Conservation (phyloP, 2,888 invertebrate genomes). For the Dyspetes luteomarginatus region DNA sequence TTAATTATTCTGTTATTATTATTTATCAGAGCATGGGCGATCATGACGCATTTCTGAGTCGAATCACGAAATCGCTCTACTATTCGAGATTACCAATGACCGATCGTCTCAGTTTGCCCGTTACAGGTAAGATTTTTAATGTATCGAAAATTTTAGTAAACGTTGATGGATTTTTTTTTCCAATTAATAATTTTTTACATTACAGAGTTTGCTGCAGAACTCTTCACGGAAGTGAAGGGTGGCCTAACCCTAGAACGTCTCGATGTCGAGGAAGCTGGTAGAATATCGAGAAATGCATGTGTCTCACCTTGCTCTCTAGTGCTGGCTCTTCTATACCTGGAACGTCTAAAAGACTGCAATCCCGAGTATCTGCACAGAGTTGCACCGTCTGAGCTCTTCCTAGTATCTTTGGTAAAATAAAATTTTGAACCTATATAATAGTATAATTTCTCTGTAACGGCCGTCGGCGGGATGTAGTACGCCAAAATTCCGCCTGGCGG, state of each 20-base stretch:
- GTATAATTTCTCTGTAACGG: no score
- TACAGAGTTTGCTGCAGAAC: constrained; percentile 94
- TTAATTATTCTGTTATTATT: constrained; percentile 10
- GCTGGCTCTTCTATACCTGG: constrained; percentile 96
- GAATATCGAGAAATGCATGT: constrained; percentile 91
- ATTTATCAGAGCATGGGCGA: constrained; percentile 86
- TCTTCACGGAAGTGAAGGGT: constrained; percentile 91
- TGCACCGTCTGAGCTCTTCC: constrained; percentile 95
- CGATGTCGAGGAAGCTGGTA: constrained; percentile 90
- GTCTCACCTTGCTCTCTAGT: constrained; percentile 97
- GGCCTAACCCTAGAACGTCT: constrained; percentile 91
- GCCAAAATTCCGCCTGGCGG: no score
- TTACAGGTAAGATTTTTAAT: constrained; percentile 87
- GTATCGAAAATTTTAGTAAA: neutral
- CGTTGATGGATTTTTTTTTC: neutral
- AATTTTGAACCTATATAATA: no score
- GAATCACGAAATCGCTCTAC: constrained; percentile 95
- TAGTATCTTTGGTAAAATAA: constrained; percentile 93
- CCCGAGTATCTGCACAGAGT: constrained; percentile 93
- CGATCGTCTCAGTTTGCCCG: constrained; percentile 90
- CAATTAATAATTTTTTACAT: no score
- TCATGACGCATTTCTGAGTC: constrained; percentile 91
- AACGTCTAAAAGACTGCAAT: constrained; percentile 92
- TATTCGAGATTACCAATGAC: constrained; percentile 92
- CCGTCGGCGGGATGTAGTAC: no score